These are phyloP conservation scores for Panopea generosa DNA, from an alignment of 2,888 invertebrate genomes.

Conservation along the genomic window DNA sequence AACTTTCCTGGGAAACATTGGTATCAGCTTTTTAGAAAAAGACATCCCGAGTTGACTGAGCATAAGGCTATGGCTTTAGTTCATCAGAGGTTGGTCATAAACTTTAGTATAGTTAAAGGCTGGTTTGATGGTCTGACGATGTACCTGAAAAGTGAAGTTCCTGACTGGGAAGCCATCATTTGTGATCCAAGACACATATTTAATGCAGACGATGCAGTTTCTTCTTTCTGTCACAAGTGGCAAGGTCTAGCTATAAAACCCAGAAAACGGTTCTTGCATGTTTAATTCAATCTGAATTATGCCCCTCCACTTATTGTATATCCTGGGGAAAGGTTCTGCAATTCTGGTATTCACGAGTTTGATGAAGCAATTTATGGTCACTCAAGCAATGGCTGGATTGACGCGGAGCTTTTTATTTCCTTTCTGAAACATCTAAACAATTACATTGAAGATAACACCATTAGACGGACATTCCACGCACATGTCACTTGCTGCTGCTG, in stretches of 20 bases:
- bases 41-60: constrained; percentile 11
- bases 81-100: constrained; percentile 14
- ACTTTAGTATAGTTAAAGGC: constrained; percentile 7
- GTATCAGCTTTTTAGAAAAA: constrained; percentile 6
- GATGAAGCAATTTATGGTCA: constrained; percentile 30
- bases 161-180: constrained; percentile 11
- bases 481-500: constrained; percentile 17
- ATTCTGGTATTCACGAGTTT: constrained; percentile 37
- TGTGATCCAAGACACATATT: constrained; percentile 25
- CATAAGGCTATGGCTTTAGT: constrained; percentile 13
- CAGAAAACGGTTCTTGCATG: constrained; percentile 55
- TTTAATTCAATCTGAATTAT: too few relatives aligned
- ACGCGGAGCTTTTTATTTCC: constrained; percentile 23
- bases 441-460: constrained; percentile 24
- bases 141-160: constrained; percentile 19
- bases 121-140: constrained; percentile 10
- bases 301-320: constrained; percentile 37
- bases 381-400: constrained; percentile 48
- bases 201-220: constrained; percentile 31
- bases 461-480: constrained; percentile 52
- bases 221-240: constrained; percentile 12
- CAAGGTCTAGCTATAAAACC: too few relatives aligned
- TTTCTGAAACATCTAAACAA: constrained; percentile 10
- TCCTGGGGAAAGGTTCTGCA: constrained; percentile 44
- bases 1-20: constrained; percentile 27